Evolutionary conservation across 2,888 invertebrate species (phyloP), one percentile per base, ranked within the genome.

Genomic region (Pandemis corylana): DNA sequence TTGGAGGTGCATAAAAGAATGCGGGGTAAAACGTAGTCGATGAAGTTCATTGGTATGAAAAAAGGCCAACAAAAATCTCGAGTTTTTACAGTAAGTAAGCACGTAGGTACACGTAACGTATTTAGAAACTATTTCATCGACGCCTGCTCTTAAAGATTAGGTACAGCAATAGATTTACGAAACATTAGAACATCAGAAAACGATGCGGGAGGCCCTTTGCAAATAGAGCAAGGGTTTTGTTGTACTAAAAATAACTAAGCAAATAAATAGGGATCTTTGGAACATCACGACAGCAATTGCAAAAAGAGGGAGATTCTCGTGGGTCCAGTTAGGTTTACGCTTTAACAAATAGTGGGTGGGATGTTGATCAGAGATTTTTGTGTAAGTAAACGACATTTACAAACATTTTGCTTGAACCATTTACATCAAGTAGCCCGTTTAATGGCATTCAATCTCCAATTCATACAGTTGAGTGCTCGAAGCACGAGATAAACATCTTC

Each of bases 401-500:
- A 7, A 64, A 46, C 13, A 15, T 9, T 2, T 13, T 41, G 10
- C 20, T 46, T 12, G 6, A 46, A 12, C 20, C 44, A 64, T 20
- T n/a, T n/a, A 42, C 42, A n/a, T 42, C 63, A 64, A 64, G n/a
- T n/a, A 51, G 5, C n/a, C 5, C 36, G 36, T 36, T 66, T 9
- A 65, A 36, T 66, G 36, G 51, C 66, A 65, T 46, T 10, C 46
- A 64, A 64, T 66, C 65, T 66, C 64, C 64, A 46, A 42, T 15
- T 41, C 49, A 67, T 44, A 28, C 46, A 46, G 7, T 20, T 63
- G 28, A 53, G 42, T 49, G 15, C 41, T 4, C 10, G 15, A 28
- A 65, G 13, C 49, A 68, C n/a, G 42, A 73, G 73, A 69, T 69
- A 49, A 66, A 51, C 62, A 68, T 69, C 65, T 64, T 51, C 59